Evolutionary conservation across 2,888 invertebrate species (phyloP).

Genomic region (Eledone cirrhosa): DNA sequence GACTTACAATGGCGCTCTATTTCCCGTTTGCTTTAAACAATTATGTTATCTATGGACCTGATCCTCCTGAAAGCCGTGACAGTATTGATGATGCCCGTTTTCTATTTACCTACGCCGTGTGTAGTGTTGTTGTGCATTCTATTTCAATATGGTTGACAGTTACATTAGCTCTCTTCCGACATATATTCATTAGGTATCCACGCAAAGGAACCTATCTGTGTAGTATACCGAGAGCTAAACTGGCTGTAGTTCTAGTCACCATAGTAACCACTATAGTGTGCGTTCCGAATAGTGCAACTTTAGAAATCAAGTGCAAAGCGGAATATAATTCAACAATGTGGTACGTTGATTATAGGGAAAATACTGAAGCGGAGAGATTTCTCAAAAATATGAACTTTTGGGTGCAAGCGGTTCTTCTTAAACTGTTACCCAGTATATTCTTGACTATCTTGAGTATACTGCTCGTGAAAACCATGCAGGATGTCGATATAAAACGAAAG

Average conservation of each 20-base stretch:
- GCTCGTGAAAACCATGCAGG: constrained; percentile 66
- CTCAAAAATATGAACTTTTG: constrained; percentile 80
- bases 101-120: constrained; percentile 81
- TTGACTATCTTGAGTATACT: constrained; percentile 76
- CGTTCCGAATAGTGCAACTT: constrained; percentile 69
- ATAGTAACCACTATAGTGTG: constrained; percentile 60
- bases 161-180: constrained; percentile 91
- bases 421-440: constrained; percentile 87
- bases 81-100: constrained; percentile 62
- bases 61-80: constrained; percentile 49
- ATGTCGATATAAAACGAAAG: constrained; percentile 59
- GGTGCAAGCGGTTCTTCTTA: constrained; percentile 91
- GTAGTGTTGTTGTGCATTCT: constrained; percentile 87
- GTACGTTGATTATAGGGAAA: constrained; percentile 70
- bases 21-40: constrained; percentile 86
- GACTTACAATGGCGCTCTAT: constrained; percentile 88
- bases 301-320: constrained; percentile 65
- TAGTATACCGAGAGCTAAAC: constrained; percentile 81
- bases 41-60: constrained; percentile 56
- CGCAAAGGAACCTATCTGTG: constrained; percentile 85
- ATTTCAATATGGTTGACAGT: constrained; percentile 94
- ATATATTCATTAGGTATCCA: constrained; percentile 72
- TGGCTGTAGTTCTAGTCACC: constrained; percentile 75
- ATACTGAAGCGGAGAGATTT: constrained; percentile 48
- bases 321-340: constrained; percentile 44